phyloP scores from a whole-genome alignment of 2,888 invertebrate genomes.

The Eilema caniola region DNA sequence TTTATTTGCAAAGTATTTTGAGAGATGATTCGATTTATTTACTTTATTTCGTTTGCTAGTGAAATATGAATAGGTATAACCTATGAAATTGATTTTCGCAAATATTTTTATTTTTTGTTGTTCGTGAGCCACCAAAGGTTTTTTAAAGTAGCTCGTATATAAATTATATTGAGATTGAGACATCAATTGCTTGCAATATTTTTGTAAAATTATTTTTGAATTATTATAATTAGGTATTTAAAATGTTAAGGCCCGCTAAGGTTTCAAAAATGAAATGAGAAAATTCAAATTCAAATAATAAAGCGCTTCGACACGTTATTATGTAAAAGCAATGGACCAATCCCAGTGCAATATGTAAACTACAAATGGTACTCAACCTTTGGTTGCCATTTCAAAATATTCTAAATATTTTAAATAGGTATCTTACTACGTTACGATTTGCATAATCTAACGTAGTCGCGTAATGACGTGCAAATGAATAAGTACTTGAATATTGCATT shows the following conservation, averaged over 20 bases:
- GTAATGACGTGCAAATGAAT: neutral
- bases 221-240: too few species aligned
- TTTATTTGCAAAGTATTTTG: neutral
- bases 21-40: neutral
- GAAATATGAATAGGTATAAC: too few species aligned
- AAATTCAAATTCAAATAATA: conserved; percentile 7
- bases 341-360: conserved; percentile 19
- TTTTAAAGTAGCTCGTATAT: too few species aligned
- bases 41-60: too few species aligned
- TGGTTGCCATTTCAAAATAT: conserved; percentile 15
- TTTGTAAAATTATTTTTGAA: too few species aligned
- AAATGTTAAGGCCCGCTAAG: too few species aligned
- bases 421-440: conserved; percentile 4
- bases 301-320: conserved; percentile 20
- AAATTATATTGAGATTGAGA: too few species aligned
- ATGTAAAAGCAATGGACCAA: conserved; percentile 21
- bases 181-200: too few species aligned
- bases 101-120: too few species aligned
- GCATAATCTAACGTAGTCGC: neutral
- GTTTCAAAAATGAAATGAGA: neutral
- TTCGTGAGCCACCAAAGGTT: too few species aligned
- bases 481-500: too few species aligned
- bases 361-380: conserved; percentile 24
- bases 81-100: neutral
- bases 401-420: too few species aligned